A percentile compares a stretch with the other conserved stretches of the same genome.
Conservation (phyloP, 1,140 invertebrate genomes). For the Varroa destructor region DNA sequence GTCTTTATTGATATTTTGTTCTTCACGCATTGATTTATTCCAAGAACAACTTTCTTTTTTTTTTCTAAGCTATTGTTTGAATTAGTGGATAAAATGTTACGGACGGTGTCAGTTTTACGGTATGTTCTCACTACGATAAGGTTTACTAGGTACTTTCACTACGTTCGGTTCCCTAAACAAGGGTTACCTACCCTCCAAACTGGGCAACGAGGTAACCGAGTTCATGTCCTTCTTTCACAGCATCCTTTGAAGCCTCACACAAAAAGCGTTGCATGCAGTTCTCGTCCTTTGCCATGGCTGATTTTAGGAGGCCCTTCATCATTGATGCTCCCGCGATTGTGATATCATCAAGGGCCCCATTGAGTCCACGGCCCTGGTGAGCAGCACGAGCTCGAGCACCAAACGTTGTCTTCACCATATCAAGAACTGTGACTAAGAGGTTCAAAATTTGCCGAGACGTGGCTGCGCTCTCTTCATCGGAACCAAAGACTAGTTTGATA, state of each 20-base stretch:
- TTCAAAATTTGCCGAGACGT: constrained; percentile 37
- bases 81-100: neutral
- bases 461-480: constrained; percentile 36
- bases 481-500: constrained; percentile 37
- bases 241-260: constrained; percentile 74
- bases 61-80: too few relatives aligned
- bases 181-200: constrained; percentile 69
- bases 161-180: neutral
- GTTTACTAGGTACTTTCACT: too few relatives aligned
- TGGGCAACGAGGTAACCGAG: constrained; percentile 74
- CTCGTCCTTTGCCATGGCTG: constrained; percentile 63
- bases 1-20: neutral
- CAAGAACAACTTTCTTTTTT: neutral
- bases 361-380: constrained; percentile 17
- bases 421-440: constrained; percentile 36
- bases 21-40: neutral
- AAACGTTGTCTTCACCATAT: constrained; percentile 36
- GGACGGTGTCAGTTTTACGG: neutral
- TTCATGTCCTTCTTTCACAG: constrained; percentile 60
- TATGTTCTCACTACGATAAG: too few relatives aligned
- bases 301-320: constrained; percentile 60
- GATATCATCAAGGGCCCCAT: constrained; percentile 35
- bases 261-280: constrained; percentile 63
- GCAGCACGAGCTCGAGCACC: constrained; percentile 35
- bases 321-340: constrained; percentile 36